These are phyloP conservation scores for Trachymyrmex septentrionalis DNA, from an alignment of 1,140 invertebrate genomes.

Conservation along the genomic window DNA sequence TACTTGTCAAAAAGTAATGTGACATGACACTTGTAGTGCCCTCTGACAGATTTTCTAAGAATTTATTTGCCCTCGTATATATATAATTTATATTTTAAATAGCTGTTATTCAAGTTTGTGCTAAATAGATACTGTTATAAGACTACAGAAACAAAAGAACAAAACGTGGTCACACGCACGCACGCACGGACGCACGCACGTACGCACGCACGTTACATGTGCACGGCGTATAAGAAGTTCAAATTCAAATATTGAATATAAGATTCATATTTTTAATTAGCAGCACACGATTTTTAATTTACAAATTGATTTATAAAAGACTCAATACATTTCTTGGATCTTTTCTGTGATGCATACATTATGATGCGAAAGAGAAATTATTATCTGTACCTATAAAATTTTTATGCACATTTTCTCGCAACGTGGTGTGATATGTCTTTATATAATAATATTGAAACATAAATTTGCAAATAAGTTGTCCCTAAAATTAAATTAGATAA, in stretches of 20 bases:
- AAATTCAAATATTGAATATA: background rate
- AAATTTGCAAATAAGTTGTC: background rate
- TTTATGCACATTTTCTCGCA: background rate
- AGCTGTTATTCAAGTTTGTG: too few relatives aligned
- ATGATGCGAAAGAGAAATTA: background rate
- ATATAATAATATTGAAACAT: background rate
- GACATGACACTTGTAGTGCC: too few relatives aligned
- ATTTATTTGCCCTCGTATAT: too few relatives aligned
- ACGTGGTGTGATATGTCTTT: slow-evolving; percentile 40
- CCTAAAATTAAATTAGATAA: background rate
- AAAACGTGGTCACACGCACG: background rate
- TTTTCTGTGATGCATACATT: background rate
- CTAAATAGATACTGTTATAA: too few relatives aligned
- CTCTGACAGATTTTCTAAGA: too few relatives aligned
- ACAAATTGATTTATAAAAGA: slow-evolving; percentile 11
- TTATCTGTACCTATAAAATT: slow-evolving; percentile 3
- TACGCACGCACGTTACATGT: background rate
- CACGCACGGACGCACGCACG: background rate
- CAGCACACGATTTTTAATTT: slow-evolving; percentile 7
- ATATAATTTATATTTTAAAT: too few relatives aligned
- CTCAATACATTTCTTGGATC: background rate
- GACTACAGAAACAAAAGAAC: too few relatives aligned
- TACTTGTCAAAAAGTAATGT: too few relatives aligned
- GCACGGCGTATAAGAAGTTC: background rate
- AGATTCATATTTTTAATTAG: slow-evolving; percentile 38